Base-by-base conservation (phyloP, 1,140 invertebrate species). In the Diuraphis noxia region DNA sequence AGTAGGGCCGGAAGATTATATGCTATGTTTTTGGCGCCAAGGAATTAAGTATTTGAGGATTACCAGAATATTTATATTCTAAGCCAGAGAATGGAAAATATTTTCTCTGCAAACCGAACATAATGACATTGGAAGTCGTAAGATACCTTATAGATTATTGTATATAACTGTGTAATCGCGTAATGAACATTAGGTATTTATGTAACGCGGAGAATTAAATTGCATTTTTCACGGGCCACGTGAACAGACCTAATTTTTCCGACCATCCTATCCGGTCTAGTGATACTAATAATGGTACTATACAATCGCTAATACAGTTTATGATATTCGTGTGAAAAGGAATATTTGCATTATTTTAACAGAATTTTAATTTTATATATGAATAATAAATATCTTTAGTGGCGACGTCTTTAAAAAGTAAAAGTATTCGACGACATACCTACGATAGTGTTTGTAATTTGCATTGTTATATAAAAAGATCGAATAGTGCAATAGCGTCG, bases 161-260 rank as follows among this genome's bases (percentile, higher is more conserved):
- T 56, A 87, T 87, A 9, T 38, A 87, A 56, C 41, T n/a, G 43
- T 40, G 36, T 77, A 77, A 77, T 77, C 34, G 36, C 40, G 38
- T 52, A 88, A 40, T 56, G 49, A n/a, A 88, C 17, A 56, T 63
- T 88, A n/a, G n/a, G n/a, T n/a, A 36, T 52, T 63, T 88, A 88
- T 38, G 52, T 40, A 88, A 63, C 34, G 10, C 5, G 13, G 36
- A 63, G 86, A 40, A 43, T 88, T 21, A 30, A 40, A 88, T 88
- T 63, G 23, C 13, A 40, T 63, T 88, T 88, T 88, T 52, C 23
- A 7, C 36, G 36, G 49, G 25, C 0, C 21, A 13, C 43, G 84
- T 40, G 86, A 88, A 63, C 86, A 56, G 38, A 40, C 38, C 36
- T 87, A 87, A 56, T 87, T 87, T 52, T n/a, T 36, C 49, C 25